Evolutionary conservation across 2,797 vertebrate species (phyloP).

Genomic region (Enteromius anoplus): DNA sequence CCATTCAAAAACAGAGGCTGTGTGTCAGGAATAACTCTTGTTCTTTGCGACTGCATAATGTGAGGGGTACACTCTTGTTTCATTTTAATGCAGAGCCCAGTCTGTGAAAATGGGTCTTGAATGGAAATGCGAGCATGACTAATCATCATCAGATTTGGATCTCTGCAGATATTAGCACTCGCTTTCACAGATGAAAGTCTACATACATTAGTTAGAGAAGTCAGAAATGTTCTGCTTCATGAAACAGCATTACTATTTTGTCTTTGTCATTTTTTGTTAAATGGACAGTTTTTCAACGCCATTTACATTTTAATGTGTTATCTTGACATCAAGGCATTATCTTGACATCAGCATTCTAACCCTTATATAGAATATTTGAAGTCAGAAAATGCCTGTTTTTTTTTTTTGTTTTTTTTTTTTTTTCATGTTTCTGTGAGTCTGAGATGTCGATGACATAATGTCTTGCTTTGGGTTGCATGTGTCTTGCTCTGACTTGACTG

Average conservation of each 20-base stretch:
- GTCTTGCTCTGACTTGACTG: background rate
- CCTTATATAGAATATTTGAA: background rate
- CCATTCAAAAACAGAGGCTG: conserved; percentile 65
- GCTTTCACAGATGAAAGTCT: conserved; percentile 17
- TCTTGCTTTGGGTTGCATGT: background rate
- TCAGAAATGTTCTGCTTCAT: conserved; percentile 34
- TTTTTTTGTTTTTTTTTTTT: too few species aligned
- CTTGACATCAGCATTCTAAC: background rate
- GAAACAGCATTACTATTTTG: conserved; percentile 15
- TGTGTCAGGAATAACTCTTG: conserved; percentile 56
- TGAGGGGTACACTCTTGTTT: conserved; percentile 44
- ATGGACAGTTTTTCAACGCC: background rate
- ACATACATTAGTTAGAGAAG: conserved; percentile 25
- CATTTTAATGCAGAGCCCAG: conserved; percentile 41
- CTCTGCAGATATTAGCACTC: conserved; percentile 33
- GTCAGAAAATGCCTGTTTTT: background rate
- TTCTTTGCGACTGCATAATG: conserved; percentile 54
- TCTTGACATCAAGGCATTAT: background rate
- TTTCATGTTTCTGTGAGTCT: background rate
- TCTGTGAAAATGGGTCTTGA: conserved; percentile 48
- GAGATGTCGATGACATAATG: background rate
- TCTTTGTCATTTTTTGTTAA: conserved; percentile 26
- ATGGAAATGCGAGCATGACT: conserved; percentile 48
- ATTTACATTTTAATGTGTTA: conserved; percentile 10
- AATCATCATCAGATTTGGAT: conserved; percentile 45